A percentile compares a stretch with the other conserved stretches of the same genome.
phyloP scores from a whole-genome alignment of 2,113 vertebrate species.

The Manacus vitellinus region DNA sequence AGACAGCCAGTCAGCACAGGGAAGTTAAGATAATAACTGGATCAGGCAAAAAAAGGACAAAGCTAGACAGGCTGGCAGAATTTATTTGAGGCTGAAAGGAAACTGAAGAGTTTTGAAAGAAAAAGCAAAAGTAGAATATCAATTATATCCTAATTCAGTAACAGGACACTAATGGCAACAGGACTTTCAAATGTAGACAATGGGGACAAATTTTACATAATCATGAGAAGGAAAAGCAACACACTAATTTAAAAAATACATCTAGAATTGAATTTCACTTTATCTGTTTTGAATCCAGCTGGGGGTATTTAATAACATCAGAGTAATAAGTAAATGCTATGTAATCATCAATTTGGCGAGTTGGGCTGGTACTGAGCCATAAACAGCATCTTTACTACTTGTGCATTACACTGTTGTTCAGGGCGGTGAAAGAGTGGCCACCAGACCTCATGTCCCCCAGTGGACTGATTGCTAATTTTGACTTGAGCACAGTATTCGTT shows the following conservation, averaged over 20 bases:
- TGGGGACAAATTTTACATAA: background rate
- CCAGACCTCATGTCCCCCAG: background rate
- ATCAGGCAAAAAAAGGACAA: background rate
- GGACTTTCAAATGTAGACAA: background rate
- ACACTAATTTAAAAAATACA: background rate
- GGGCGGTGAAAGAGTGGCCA: background rate
- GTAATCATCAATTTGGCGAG: background rate
- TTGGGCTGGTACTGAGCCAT: background rate
- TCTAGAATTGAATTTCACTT: slow-evolving; percentile 2
- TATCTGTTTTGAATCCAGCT: background rate
- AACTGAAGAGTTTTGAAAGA: background rate
- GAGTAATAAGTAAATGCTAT: slow-evolving; percentile 8
- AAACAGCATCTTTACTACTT: background rate
- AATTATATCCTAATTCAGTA: background rate
- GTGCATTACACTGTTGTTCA: rapidly evolving
- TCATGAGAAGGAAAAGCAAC: background rate
- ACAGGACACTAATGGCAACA: background rate
- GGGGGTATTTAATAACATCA: background rate
- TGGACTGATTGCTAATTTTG: background rate
- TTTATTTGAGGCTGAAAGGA: slow-evolving; percentile 6
- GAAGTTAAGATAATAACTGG: background rate
- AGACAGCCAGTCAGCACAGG: background rate
- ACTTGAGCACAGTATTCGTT: background rate
- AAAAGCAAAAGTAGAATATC: background rate
- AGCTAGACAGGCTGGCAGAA: background rate